Conservation (phyloP, 2,113 vertebrate genomes). For the Numida meleagris region DNA sequence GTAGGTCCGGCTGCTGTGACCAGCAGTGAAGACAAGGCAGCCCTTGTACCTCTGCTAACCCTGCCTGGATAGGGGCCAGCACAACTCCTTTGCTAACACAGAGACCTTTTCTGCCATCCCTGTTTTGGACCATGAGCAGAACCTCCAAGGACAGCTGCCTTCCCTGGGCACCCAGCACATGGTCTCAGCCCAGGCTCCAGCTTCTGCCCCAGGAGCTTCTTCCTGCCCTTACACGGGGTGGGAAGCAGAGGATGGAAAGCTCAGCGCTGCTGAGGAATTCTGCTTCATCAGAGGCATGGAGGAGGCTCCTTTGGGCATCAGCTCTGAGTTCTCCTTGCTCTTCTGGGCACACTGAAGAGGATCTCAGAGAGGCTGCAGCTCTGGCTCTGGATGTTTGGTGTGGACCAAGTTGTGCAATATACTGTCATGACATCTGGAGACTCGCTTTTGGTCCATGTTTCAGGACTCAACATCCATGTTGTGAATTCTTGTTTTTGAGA, state of each 20-base stretch:
- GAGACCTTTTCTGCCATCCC: background rate
- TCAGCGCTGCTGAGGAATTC: background rate
- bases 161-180: background rate
- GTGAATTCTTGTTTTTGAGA: slow-evolving; percentile 28
- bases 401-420: background rate
- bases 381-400: background rate
- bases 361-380: background rate
- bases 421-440: background rate
- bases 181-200: background rate
- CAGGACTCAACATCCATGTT: background rate
- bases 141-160: background rate
- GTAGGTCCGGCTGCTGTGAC: rapidly evolving
- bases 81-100: background rate
- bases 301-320: background rate
- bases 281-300: background rate
- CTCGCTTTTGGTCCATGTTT: slow-evolving; percentile 1
- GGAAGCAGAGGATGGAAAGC: background rate
- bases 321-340: background rate
- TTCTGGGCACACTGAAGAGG: background rate
- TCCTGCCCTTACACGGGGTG: background rate
- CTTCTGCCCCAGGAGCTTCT: background rate
- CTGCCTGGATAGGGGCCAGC: background rate
- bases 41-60: background rate
- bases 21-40: background rate
- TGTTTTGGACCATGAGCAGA: background rate